phyloP scores from a whole-genome alignment of 2,113 vertebrate species.

The Forbesichthys agassizii region DNA sequence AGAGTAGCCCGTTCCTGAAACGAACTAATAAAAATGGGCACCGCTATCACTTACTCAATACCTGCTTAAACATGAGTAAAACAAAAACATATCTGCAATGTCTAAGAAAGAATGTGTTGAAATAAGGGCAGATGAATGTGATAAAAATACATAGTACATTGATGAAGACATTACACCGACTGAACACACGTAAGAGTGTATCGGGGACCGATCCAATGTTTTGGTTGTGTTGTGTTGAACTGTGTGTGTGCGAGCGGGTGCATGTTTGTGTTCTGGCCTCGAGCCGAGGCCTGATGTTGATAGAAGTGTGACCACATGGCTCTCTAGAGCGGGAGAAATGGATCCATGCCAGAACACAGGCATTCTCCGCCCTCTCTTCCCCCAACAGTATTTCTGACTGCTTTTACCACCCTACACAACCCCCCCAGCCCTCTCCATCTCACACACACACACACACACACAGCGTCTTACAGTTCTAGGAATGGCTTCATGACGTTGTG shows the following conservation, averaged over 20 bases:
- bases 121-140: conserved; percentile 22
- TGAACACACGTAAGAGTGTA: conserved; percentile 50
- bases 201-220: conserved; percentile 37
- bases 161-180: conserved; percentile 38
- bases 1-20: no score
- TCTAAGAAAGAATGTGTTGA: conserved; percentile 16
- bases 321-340: conserved; percentile 40
- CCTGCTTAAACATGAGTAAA: conserved; percentile 14
- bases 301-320: conserved; percentile 56
- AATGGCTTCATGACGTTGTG: conserved; percentile 47
- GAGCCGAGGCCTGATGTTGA: conserved; percentile 62
- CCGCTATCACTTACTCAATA: not conserved
- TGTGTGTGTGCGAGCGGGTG: conserved; percentile 22
- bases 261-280: conserved; percentile 37
- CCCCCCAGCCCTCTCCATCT: not conserved
- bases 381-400: not conserved
- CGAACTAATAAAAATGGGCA: no score
- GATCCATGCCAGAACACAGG: conserved; percentile 41
- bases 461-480: conserved; percentile 46
- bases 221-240: conserved; percentile 32
- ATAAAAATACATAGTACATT: conserved; percentile 33
- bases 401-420: not conserved
- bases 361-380: conserved; percentile 3
- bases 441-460: conserved; percentile 13
- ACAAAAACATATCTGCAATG: not conserved